Conservation (phyloP, 2,113 vertebrate genomes). For the Gambusia affinis region DNA sequence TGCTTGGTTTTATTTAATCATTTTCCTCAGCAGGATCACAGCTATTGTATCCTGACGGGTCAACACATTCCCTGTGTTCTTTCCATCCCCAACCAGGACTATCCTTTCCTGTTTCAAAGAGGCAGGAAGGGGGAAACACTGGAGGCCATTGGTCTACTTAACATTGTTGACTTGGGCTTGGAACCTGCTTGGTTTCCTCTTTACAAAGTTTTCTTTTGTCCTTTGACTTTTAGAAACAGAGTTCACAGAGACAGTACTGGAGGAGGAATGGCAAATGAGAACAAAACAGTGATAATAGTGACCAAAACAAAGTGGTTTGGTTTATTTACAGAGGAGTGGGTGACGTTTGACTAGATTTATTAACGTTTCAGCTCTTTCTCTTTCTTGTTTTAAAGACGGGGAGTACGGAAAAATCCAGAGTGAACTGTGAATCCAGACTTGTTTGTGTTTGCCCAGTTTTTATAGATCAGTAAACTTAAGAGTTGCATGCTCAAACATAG, state of each 20-base stretch:
- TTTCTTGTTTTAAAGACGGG: too few species aligned
- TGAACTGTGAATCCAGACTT: too few species aligned
- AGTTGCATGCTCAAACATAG: too few species aligned
- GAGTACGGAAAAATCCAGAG: too few species aligned
- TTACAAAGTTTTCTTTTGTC: slow-evolving; percentile 73
- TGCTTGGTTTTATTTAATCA: slow-evolving; percentile 6
- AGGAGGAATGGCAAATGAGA: slow-evolving; percentile 40
- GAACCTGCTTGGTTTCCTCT: slow-evolving; percentile 61
- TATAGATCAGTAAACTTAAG: background rate
- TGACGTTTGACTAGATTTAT: too few species aligned
- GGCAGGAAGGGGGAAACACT: slow-evolving; percentile 15
- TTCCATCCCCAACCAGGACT: slow-evolving; percentile 53
- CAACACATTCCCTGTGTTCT: slow-evolving; percentile 35
- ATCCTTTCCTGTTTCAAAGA: slow-evolving; percentile 58
- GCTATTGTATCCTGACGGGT: slow-evolving; percentile 51
- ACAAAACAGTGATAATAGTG: slow-evolving; percentile 16
- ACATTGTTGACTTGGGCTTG: slow-evolving; percentile 59
- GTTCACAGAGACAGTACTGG: slow-evolving; percentile 58
- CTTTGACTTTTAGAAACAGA: slow-evolving; percentile 38
- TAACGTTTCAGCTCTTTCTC: too few species aligned
- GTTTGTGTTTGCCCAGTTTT: background rate
- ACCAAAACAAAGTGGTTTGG: too few species aligned
- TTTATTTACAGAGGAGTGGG: too few species aligned
- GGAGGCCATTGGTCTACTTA: slow-evolving; percentile 15
- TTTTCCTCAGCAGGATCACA: slow-evolving; percentile 25